These are phyloP conservation scores for Nomia melanderi DNA, from an alignment of 1,140 invertebrate genomes.

Conservation along the genomic window DNA sequence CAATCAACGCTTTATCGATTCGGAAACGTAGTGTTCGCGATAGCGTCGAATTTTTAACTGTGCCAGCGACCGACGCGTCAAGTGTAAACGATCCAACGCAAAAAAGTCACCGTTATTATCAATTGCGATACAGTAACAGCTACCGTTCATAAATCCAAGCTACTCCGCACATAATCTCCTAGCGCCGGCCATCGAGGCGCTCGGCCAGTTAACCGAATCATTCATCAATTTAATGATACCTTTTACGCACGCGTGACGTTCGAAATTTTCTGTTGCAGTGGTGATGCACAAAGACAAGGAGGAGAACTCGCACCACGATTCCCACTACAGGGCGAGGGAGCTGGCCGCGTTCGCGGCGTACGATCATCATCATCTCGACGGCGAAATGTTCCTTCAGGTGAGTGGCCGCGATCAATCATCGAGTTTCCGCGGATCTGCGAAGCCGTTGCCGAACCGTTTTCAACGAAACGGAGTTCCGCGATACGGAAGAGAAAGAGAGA, in stretches of 20 bases:
- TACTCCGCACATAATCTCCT: too few species aligned
- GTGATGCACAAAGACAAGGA: conserved; percentile 96
- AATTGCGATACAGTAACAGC: too few species aligned
- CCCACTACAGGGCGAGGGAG: conserved; percentile 88
- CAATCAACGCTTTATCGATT: too few species aligned
- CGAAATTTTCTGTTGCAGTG: conserved; percentile 85
- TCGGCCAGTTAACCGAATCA: neutral
- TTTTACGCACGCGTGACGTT: neutral
- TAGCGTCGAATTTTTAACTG: too few species aligned
- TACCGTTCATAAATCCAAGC: too few species aligned
- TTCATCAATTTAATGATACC: neutral
- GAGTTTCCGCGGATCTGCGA: neutral
- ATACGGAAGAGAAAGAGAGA: too few species aligned
- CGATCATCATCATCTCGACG: conserved; percentile 94
- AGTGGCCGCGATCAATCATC: conserved; percentile 56
- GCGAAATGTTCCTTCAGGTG: conserved; percentile 97
- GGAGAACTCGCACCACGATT: conserved; percentile 85
- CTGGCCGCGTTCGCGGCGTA: conserved; percentile 91
- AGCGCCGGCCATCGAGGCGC: too few species aligned
- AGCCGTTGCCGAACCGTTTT: neutral
- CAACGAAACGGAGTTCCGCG: too few species aligned
- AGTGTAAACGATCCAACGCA: too few species aligned
- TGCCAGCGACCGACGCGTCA: too few species aligned
- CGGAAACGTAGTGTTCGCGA: too few species aligned
- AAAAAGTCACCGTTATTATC: too few species aligned